Conservation (phyloP, 2,113 vertebrate genomes). For the Rynchops niger region DNA sequence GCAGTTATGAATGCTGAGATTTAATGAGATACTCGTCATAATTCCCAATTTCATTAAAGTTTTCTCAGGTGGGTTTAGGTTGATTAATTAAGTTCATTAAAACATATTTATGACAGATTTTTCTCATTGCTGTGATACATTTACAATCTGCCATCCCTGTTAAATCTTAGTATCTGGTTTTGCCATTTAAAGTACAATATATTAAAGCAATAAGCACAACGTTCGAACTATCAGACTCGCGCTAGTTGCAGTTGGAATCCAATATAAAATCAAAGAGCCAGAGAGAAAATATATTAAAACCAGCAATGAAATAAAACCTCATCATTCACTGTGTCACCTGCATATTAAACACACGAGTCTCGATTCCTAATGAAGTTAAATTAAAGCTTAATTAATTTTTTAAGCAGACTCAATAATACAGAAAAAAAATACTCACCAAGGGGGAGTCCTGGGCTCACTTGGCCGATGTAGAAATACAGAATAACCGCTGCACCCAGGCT, state of each 20-base stretch:
- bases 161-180: not conserved
- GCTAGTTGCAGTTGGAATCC: not conserved
- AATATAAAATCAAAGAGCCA: not conserved
- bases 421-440: constrained; percentile 76
- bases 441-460: constrained; percentile 88
- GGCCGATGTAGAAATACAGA: constrained; percentile 92
- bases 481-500: constrained; percentile 83
- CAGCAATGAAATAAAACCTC: not conserved
- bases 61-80: constrained; percentile 22
- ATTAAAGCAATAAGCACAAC: not conserved
- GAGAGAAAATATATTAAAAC: not conserved
- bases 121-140: not conserved
- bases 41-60: not conserved
- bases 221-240: not conserved
- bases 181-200: not conserved
- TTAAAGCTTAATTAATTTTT: constrained; percentile 33
- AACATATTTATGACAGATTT: not conserved
- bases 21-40: not conserved
- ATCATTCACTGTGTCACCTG: not conserved
- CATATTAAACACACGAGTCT: not conserved
- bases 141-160: not conserved
- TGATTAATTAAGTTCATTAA: constrained; percentile 19
- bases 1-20: not conserved
- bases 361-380: constrained; percentile 7
- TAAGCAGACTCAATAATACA: not conserved